Evolutionary conservation across 2,113 vertebrate genomes (phyloP), one percentile per base, ranked within the genome.

Genomic region (Urocitellus parryii): DNA sequence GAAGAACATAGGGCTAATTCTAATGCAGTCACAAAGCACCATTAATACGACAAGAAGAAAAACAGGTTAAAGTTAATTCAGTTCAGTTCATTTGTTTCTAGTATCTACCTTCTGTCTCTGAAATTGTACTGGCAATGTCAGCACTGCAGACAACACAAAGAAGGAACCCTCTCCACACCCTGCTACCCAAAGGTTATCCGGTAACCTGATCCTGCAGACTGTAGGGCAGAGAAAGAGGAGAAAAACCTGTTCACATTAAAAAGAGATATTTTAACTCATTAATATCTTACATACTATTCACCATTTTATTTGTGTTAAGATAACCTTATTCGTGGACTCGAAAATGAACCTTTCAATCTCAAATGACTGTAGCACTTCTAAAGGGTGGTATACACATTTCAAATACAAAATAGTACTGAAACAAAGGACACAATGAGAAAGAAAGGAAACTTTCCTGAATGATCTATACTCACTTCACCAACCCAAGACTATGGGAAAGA

Each of bases 201-300:
- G 97, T 92, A 98, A 98, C 53, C 5, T 45, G 92, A 98, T 94
- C 95, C 91, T 83, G 76, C 97, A 97, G 93, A 97, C 8, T 58
- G 61, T 34, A 85, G 95, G 72, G 63, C 82, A 88, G 76, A 85
- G 80, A 91, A 97, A 87, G 0, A 39, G 73, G 65, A 93, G 96
- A 97, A 96, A 81, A 79, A 88, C 45, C 86, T 76, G 67, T 83
- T 94, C 90, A 91, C 25, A 53, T 81, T 84, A 73, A 56, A 97
- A 81, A 94, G n/a, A 97, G 96, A 96, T 81, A 97, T 94, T 96
- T 87, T 85, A 96, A 96, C 96, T 95, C 91, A 97, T 70, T 95
- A 94, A 73, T 37, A 96, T 94, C 61, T 83, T 78, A 73, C 37
- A 95, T 72, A 91, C 18, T 90, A 88, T 82, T 97, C 27, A 73